Conservation (phyloP, 2,113 vertebrate species). For the Brachyistius frenatus region DNA sequence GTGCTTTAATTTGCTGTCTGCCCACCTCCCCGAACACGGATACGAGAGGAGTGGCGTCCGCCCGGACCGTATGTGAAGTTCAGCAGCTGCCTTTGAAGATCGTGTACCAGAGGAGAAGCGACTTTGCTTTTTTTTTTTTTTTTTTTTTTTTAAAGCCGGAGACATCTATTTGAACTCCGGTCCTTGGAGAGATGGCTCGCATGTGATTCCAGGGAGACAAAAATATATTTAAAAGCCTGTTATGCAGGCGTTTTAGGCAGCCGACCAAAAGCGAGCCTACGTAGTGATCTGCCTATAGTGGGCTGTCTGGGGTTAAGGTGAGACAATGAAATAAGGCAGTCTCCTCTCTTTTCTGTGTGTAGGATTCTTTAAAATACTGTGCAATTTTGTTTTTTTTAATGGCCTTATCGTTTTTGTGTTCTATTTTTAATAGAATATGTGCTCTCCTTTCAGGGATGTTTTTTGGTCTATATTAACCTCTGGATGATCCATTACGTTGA, state of each 20-base stretch:
- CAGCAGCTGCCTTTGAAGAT: conserved; percentile 34
- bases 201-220: conserved; percentile 32
- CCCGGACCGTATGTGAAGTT: conserved; percentile 53
- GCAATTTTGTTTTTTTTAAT: background rate
- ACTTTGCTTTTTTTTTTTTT: conserved; percentile 18
- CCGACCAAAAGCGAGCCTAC: conserved; percentile 36
- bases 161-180: conserved; percentile 58
- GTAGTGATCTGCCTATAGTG: conserved; percentile 17
- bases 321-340: conserved; percentile 7
- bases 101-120: conserved; percentile 28
- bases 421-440: background rate
- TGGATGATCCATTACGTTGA: conserved; percentile 7
- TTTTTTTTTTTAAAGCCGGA: background rate
- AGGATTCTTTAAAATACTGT: background rate
- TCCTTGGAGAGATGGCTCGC: conserved; percentile 25
- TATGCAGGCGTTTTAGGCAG: conserved; percentile 23
- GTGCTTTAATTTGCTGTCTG: conserved; percentile 48
- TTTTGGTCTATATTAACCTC: background rate
- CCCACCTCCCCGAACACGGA: conserved; percentile 39
- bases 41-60: conserved; percentile 49
- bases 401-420: background rate
- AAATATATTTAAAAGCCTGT: conserved; percentile 26
- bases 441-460: background rate
- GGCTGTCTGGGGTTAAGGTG: background rate
- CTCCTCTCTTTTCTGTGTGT: background rate